Conservation (phyloP, 2,888 invertebrate species). For the Pyrrhia umbra region DNA sequence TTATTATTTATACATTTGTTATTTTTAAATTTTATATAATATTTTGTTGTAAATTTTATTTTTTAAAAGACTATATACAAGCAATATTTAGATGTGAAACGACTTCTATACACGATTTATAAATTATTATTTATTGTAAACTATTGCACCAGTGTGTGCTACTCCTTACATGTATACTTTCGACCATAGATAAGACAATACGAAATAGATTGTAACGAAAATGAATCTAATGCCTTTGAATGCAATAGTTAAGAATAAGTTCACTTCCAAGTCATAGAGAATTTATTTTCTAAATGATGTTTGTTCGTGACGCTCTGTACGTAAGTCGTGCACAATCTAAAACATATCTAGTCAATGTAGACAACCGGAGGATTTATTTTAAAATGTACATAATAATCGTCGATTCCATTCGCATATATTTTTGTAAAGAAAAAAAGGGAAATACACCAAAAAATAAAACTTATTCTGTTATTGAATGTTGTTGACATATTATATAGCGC, state of each 20-base stretch:
- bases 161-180: slow-evolving; percentile 72
- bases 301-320: slow-evolving; percentile 77
- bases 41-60: slow-evolving; percentile 10
- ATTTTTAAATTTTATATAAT: slow-evolving; percentile 36
- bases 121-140: slow-evolving; percentile 27
- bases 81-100: slow-evolving; percentile 35
- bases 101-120: slow-evolving; percentile 37
- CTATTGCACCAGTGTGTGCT: slow-evolving; percentile 64
- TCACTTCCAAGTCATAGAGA: slow-evolving; percentile 80
- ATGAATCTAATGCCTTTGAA: slow-evolving; percentile 84
- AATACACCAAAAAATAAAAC: slow-evolving; percentile 71
- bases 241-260: slow-evolving; percentile 87
- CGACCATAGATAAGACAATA: slow-evolving; percentile 90
- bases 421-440: slow-evolving; percentile 67
- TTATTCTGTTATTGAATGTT: slow-evolving; percentile 63
- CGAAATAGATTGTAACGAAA: slow-evolving; percentile 82
- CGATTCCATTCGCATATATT: slow-evolving; percentile 87
- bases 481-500: slow-evolving; percentile 62
- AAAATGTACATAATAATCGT: slow-evolving; percentile 79
- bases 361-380: slow-evolving; percentile 80
- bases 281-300: slow-evolving; percentile 84
- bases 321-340: slow-evolving; percentile 82
- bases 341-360: slow-evolving; percentile 90
- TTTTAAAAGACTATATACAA: slow-evolving; percentile 27
- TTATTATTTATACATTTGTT: slow-evolving; percentile 43